A percentile compares a stretch with the other conserved stretches of the same genome.
phyloP scores from a whole-genome alignment of 2,888 invertebrate genomes.

The Idaea straminata region DNA sequence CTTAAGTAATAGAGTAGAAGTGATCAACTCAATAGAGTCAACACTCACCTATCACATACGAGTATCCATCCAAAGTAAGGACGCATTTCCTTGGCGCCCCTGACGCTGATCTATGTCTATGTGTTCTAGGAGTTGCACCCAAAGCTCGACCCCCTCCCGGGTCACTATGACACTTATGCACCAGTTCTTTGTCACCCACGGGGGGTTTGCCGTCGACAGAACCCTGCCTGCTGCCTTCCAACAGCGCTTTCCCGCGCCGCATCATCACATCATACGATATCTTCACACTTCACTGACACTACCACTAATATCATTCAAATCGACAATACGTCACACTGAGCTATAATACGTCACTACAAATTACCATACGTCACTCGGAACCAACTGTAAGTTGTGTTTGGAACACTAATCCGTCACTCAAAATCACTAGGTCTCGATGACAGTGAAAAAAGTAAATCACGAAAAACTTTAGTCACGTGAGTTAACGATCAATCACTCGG shows the following conservation, averaged over 20 bases:
- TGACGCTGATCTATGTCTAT: conserved; percentile 71
- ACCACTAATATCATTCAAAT: conserved; percentile 26
- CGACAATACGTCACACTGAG: conserved; percentile 25
- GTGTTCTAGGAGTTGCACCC: conserved; percentile 59
- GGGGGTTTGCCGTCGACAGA: conserved; percentile 68
- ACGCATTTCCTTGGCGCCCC: conserved; percentile 88
- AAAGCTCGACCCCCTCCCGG: conserved; percentile 79
- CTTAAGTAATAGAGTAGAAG: neutral
- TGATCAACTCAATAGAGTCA: neutral
- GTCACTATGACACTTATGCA: conserved; percentile 85
- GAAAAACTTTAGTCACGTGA: conserved; percentile 16
- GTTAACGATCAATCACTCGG: conserved; percentile 30
- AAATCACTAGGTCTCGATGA: conserved; percentile 13
- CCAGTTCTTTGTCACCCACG: conserved; percentile 80
- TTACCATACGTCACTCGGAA: conserved; percentile 11
- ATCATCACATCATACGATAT: conserved; percentile 75
- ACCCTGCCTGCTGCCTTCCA: conserved; percentile 72
- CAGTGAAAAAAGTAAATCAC: conserved; percentile 1
- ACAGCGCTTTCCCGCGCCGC: conserved; percentile 71
- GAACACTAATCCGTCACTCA: conserved; percentile 16
- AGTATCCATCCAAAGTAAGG: conserved; percentile 91
- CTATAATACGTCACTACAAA: conserved; percentile 24
- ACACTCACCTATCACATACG: conserved; percentile 91
- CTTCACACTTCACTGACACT: conserved; percentile 37
- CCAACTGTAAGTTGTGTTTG: conserved; percentile 16